Conservation (phyloP, 2,797 vertebrate species). For the Siniperca undulata region DNA sequence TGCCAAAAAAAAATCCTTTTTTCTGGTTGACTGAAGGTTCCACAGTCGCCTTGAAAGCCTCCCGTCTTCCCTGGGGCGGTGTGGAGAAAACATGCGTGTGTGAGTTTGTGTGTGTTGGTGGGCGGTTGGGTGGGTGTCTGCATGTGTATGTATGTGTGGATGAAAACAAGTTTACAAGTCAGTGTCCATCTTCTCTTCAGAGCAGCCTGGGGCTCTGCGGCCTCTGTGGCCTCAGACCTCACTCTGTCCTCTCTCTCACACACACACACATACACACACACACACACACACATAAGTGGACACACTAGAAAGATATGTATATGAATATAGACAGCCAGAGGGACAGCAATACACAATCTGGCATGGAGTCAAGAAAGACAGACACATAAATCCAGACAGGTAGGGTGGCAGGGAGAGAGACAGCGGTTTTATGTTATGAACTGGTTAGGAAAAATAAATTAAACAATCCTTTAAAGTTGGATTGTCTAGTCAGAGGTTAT, state of each 20-base stretch:
- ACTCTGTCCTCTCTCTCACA: conserved; percentile 1
- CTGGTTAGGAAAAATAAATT: neutral
- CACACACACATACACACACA: neutral
- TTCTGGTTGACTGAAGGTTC: conserved; percentile 61
- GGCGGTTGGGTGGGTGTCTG: neutral
- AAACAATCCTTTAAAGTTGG: neutral
- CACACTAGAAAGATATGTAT: conserved; percentile 3
- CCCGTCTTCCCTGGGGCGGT: conserved; percentile 38
- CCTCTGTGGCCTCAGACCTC: conserved; percentile 28
- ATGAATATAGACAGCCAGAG: conserved; percentile 4
- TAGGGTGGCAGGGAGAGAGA: neutral
- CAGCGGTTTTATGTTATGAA: neutral
- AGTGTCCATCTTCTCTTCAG: conserved; percentile 52
- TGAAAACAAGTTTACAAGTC: conserved; percentile 49
- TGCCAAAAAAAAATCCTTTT: conserved; percentile 31
- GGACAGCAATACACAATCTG: conserved; percentile 26
- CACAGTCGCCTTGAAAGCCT: conserved; percentile 51
- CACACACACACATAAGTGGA: neutral
- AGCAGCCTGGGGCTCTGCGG: conserved; percentile 31
- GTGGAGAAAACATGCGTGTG: conserved; percentile 38
- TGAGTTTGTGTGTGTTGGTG: neutral
- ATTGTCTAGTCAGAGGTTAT: neutral
- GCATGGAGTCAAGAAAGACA: conserved; percentile 13
- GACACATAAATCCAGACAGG: conserved; percentile 20
- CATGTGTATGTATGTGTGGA: neutral